Percentiles rank a stretch among this genome's conserved stretches.
These are phyloP conservation scores for Psilopsiagon aymara DNA, from an alignment of 2,113 vertebrate species.

Conservation along the genomic window DNA sequence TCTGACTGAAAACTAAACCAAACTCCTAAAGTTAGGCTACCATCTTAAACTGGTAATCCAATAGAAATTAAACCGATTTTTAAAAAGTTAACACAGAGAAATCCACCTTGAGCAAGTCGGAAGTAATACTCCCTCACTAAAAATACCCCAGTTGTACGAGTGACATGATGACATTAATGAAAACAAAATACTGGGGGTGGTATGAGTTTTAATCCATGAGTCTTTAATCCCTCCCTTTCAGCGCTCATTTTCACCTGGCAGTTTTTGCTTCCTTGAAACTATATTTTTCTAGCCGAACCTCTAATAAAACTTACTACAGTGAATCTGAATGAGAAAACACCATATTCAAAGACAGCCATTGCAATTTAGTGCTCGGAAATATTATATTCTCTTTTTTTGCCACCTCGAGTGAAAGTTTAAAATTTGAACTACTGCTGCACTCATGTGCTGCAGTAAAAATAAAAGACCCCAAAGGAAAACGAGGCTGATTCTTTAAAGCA, in stretches of 20 bases:
- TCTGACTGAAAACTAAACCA: background rate
- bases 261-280: background rate
- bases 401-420: background rate
- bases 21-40: background rate
- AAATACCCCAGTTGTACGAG: background rate
- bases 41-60: background rate
- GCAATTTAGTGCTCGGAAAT: background rate
- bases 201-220: fast-evolving
- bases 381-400: background rate
- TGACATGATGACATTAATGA: background rate
- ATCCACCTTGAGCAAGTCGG: background rate
- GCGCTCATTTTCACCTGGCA: background rate
- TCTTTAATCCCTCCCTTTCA: background rate
- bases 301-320: background rate
- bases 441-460: background rate
- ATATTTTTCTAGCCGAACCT: background rate
- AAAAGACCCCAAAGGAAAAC: background rate
- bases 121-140: background rate
- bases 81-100: background rate
- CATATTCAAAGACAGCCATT: background rate
- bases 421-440: background rate
- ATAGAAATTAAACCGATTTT: background rate
- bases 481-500: background rate
- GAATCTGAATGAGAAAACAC: background rate
- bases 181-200: background rate